Conservation (phyloP, 1,140 invertebrate species). For the Conopomorpha cramerella region DNA sequence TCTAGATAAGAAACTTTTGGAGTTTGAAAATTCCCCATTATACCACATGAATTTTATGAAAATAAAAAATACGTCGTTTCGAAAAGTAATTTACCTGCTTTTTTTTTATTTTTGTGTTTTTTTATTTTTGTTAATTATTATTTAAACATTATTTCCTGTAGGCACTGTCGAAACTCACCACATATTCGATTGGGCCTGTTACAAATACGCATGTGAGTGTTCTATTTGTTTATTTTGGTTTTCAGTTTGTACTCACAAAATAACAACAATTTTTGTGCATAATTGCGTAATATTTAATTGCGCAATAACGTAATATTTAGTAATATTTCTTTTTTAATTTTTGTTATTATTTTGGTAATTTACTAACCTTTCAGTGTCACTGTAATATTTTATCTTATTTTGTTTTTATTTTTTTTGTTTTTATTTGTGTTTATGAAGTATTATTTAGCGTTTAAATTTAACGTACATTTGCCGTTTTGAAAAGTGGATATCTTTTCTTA, state of each 20-base stretch:
- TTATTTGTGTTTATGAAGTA: constrained; percentile 4
- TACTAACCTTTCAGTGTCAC: neutral
- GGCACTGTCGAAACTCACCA: constrained; percentile 47
- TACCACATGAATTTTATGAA: no score
- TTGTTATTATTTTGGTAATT: no score
- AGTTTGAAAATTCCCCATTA: no score
- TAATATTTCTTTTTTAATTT: no score
- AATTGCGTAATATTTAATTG: neutral
- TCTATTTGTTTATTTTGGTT: constrained; percentile 12
- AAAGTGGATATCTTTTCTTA: no score
- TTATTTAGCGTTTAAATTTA: constrained; percentile 2
- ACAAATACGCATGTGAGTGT: constrained; percentile 44
- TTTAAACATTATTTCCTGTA: no score
- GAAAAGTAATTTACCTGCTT: no score
- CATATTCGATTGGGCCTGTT: constrained; percentile 40
- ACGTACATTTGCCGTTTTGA: constrained; percentile 11
- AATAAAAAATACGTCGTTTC: no score
- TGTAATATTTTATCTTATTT: neutral
- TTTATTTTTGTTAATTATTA: constrained; percentile 5
- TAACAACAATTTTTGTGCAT: neutral
- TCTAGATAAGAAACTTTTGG: no score
- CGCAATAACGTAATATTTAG: no score
- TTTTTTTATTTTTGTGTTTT: constrained; percentile 9
- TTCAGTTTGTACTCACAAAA: constrained; percentile 8
- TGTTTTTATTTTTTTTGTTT: constrained; percentile 6